Evolutionary conservation across 2,888 invertebrate genomes (phyloP).

Genomic region (Drosophila kuntzei): DNA sequence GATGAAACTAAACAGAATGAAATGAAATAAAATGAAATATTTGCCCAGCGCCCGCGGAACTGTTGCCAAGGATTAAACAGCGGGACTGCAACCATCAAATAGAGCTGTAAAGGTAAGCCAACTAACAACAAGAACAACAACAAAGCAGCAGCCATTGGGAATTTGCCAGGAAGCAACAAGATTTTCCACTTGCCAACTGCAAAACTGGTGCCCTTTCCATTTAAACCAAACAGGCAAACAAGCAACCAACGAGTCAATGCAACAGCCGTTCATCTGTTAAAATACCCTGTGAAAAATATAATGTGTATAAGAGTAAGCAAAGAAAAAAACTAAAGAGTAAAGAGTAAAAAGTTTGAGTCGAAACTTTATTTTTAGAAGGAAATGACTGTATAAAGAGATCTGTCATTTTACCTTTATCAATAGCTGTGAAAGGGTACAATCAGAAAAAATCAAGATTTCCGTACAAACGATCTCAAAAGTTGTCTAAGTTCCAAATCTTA

Average conservation of each 20-base stretch:
- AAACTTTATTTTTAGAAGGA: not conserved
- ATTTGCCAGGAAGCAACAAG: slow-evolving; percentile 59
- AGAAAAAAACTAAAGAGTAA: too few relatives aligned
- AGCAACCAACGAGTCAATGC: not conserved
- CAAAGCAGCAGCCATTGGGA: slow-evolving; percentile 37
- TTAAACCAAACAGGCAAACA: slow-evolving; percentile 3
- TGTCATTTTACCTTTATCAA: too few relatives aligned
- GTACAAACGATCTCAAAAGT: too few relatives aligned
- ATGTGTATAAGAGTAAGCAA: not conserved
- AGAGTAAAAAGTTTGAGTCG: not conserved
- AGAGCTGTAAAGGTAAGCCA: slow-evolving; percentile 69
- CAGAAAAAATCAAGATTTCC: too few relatives aligned
- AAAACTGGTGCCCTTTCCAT: slow-evolving; percentile 16
- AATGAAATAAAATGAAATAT: slow-evolving; percentile 82
- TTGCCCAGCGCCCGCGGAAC: slow-evolving; percentile 50
- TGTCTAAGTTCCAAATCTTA: too few relatives aligned
- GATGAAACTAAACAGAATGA: slow-evolving; percentile 70
- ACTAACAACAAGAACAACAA: slow-evolving; percentile 29
- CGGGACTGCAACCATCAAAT: slow-evolving; percentile 56
- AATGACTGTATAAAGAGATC: not conserved
- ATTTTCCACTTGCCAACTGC: slow-evolving; percentile 64
- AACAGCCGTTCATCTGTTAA: slow-evolving; percentile 8
- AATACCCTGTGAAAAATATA: not conserved
- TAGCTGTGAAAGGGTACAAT: too few relatives aligned
- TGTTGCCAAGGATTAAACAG: slow-evolving; percentile 53